Conservation (phyloP, 2,888 invertebrate species). For the Limnephilus rhombicus region DNA sequence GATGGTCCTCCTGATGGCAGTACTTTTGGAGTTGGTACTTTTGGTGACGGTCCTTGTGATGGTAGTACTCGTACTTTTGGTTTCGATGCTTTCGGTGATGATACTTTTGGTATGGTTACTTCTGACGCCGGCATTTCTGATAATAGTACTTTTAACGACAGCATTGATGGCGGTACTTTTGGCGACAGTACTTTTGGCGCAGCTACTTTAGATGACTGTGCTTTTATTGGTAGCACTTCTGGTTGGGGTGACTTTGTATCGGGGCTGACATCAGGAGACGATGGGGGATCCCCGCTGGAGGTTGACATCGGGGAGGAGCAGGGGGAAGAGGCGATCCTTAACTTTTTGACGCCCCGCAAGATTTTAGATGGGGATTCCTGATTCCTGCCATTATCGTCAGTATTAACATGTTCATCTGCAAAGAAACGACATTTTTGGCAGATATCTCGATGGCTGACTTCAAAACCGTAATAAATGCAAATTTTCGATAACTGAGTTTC, state of each 20-base stretch:
- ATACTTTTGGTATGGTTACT: not conserved
- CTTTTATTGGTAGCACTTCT: not conserved
- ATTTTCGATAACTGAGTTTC: not conserved
- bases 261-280: not conserved
- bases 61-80: no score
- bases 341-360: not conserved
- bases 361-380: not conserved
- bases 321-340: not conserved
- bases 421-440: not conserved
- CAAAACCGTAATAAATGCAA: not conserved
- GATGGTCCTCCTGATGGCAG: not conserved
- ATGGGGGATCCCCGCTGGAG: not conserved
- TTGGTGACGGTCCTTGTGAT: not conserved
- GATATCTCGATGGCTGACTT: not conserved
- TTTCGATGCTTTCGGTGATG: no score
- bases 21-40: no score
- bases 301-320: not conserved
- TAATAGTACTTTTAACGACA: not conserved
- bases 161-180: not conserved
- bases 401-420: not conserved
- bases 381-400: not conserved
- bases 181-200: not conserved
- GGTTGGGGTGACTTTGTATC: not conserved
- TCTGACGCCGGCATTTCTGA: not conserved
- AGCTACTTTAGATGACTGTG: not conserved